phyloP scores from a whole-genome alignment of 2,888 invertebrate species.

The Patella caerulea region DNA sequence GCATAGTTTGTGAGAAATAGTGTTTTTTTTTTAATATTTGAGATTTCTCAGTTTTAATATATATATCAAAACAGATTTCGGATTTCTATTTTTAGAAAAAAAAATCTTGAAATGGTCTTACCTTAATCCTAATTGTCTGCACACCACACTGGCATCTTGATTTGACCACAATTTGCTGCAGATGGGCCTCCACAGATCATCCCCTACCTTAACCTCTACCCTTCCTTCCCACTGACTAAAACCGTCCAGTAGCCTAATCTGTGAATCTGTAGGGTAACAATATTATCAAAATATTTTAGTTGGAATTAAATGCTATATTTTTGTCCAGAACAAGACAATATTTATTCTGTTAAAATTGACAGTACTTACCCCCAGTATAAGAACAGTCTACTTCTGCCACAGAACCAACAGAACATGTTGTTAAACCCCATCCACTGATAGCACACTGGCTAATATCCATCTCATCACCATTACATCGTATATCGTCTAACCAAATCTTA shows the following conservation, averaged over 20 bases:
- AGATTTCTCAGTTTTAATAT: no score
- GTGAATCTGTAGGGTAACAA: background rate
- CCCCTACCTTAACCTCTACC: conserved; percentile 10
- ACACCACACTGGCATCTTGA: conserved; percentile 17
- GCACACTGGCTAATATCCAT: conserved; percentile 14
- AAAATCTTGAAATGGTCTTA: background rate
- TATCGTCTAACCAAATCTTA: conserved; percentile 18
- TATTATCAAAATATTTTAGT: no score
- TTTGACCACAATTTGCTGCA: conserved; percentile 15
- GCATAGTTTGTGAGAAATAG: no score
- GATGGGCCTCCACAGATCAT: conserved; percentile 11
- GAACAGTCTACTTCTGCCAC: conserved; percentile 23
- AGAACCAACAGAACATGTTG: background rate
- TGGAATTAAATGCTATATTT: no score
- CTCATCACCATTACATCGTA: conserved; percentile 22
- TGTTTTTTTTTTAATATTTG: no score
- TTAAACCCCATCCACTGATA: conserved; percentile 16
- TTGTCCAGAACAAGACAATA: no score
- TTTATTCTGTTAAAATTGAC: background rate
- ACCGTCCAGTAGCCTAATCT: conserved; percentile 10
- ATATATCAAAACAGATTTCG: no score
- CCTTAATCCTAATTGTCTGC: conserved; percentile 14
- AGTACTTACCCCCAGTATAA: background rate
- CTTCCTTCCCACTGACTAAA: conserved; percentile 22
- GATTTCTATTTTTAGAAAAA: no score